These are phyloP conservation scores for Glossosoma conforme DNA, from an alignment of 1,140 invertebrate genomes.

Conservation along the genomic window DNA sequence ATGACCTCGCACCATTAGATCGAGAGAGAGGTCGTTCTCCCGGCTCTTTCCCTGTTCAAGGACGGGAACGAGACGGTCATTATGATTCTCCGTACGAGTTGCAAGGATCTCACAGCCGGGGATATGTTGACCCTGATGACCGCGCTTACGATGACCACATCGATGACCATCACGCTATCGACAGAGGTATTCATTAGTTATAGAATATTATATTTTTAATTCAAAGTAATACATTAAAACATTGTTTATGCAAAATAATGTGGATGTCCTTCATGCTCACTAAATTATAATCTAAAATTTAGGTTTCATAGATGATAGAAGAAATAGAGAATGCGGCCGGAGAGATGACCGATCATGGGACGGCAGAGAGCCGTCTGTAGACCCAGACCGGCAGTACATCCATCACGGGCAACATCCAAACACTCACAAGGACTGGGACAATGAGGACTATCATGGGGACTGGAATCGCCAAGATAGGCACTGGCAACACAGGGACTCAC, in stretches of 20 bases:
- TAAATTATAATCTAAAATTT: too few relatives aligned
- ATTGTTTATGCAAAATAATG: too few relatives aligned
- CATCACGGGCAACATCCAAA: slow-evolving; percentile 36
- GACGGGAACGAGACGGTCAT: slow-evolving; percentile 41
- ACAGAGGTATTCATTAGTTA: slow-evolving; percentile 37
- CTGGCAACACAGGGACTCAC: slow-evolving; percentile 45
- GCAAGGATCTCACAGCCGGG: slow-evolving; percentile 42
- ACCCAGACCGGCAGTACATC: slow-evolving; percentile 45
- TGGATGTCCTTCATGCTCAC: too few relatives aligned
- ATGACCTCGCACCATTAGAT: slow-evolving; percentile 34
- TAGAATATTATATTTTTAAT: slow-evolving; percentile 4
- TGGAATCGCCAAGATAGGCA: slow-evolving; percentile 45
- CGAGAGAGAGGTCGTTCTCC: slow-evolving; percentile 44
- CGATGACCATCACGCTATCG: slow-evolving; percentile 42
- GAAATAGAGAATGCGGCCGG: slow-evolving; percentile 36
- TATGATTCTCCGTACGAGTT: slow-evolving; percentile 48
- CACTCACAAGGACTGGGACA: slow-evolving; percentile 49
- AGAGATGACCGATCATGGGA: slow-evolving; percentile 48
- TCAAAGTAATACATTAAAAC: too few relatives aligned
- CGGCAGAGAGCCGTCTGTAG: slow-evolving; percentile 43
- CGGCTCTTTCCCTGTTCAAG: slow-evolving; percentile 38
- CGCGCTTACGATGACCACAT: slow-evolving; percentile 44
- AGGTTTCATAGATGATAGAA: slow-evolving; percentile 30
- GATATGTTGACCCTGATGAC: slow-evolving; percentile 45
- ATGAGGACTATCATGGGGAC: slow-evolving; percentile 47